Evolutionary conservation across 1,140 invertebrate species (phyloP).

Genomic region (Phocides pigmalion): DNA sequence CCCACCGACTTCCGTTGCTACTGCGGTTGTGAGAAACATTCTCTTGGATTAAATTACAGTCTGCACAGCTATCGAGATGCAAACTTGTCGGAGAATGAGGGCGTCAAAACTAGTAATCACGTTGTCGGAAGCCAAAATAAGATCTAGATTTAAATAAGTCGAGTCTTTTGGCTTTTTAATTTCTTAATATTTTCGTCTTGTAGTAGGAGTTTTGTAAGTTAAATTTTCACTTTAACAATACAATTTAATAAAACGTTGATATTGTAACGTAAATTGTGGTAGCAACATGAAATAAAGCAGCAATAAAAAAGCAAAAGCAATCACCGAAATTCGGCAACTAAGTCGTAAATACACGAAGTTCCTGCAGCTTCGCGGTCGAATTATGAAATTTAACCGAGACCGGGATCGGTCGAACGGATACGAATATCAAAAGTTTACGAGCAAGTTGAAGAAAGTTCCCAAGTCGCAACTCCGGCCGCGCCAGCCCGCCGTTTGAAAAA

Average conservation of each 20-base stretch:
- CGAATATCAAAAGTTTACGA: slow-evolving; percentile 71
- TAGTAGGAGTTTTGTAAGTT: too few relatives aligned
- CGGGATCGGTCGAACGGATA: slow-evolving; percentile 61
- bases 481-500: slow-evolving; percentile 71
- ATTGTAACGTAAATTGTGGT: too few relatives aligned
- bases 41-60: slow-evolving; percentile 69
- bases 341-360: slow-evolving; percentile 47
- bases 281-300: neutral
- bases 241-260: too few relatives aligned
- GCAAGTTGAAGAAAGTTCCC: slow-evolving; percentile 56
- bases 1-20: slow-evolving; percentile 60
- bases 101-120: slow-evolving; percentile 45
- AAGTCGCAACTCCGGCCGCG: slow-evolving; percentile 56
- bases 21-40: slow-evolving; percentile 66
- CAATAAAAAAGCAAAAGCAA: slow-evolving; percentile 10
- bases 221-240: too few relatives aligned
- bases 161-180: neutral
- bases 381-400: slow-evolving; percentile 65
- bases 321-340: slow-evolving; percentile 33
- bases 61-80: slow-evolving; percentile 47
- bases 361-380: slow-evolving; percentile 51
- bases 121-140: slow-evolving; percentile 41
- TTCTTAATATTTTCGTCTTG: slow-evolving; percentile 5
- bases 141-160: neutral
- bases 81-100: slow-evolving; percentile 46